Base-by-base conservation (phyloP, 1,140 invertebrate genomes). In the Lerema accius region DNA sequence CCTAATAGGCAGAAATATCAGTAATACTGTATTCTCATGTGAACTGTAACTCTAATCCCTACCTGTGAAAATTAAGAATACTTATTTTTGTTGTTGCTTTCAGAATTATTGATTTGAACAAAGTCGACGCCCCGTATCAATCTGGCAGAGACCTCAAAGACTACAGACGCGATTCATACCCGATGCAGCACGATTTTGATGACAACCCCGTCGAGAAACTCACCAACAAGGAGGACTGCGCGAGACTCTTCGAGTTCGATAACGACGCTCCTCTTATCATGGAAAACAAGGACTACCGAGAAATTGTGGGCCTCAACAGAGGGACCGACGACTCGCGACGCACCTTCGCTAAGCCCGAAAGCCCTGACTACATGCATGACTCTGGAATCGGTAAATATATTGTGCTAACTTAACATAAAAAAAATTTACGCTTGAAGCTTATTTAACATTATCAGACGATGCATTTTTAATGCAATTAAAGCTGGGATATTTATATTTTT, bases 281-380 rank as follows among this genome's bases (percentile, higher is more conserved):
- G 75, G 86, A 89, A 48, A 90, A 87, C 46, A 89, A 88, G 64
- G 87, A 90, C 59, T 90, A 84, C 49, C 73, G 86, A 60, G 87
- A 90, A 64, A 84, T 90, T 58, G 76, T 89, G 7, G 80, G 80
- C 16, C 77, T 89, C 51, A 86, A 86, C 66, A 89, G 84, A 86
- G 86, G 82, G 64, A 82, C 83, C 7, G 83, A 86, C 32, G 86
- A 90, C 65, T 82, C 80, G 1, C 72, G 85, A 56, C 83, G 87
- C 32, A 90, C 86, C 9, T 89, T 90, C 69, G 78, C 83, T 3
- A 90, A 90, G 62, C 80, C 84, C 14, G 84, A 84, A 45, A 91
- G 90, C 70, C 89, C 91, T n/a, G 91, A 92, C 76, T 89, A 90
- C 53, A 91, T 92, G 91, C 89, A 86, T 69, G 91, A 91, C 73